These are phyloP conservation scores for Dusona sp. DNA, from an alignment of 2,888 invertebrate species.

Conservation along the genomic window DNA sequence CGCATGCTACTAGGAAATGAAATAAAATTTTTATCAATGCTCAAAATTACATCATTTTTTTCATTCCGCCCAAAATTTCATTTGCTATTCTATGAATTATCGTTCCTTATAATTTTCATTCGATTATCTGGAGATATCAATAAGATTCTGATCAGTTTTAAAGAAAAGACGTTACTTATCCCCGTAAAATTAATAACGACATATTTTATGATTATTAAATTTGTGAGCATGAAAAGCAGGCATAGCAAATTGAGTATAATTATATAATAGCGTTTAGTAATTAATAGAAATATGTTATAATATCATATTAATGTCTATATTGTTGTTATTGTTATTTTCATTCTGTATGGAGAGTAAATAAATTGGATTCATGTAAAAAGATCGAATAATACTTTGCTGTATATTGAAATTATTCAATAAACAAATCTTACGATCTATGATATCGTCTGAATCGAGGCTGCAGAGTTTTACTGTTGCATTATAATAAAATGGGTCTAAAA, in stretches of 20 bases:
- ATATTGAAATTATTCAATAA: conserved; percentile 28
- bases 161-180: too few species aligned
- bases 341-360: background rate
- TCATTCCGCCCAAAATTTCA: background rate
- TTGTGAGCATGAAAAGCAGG: background rate
- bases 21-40: background rate
- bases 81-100: background rate
- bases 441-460: conserved; percentile 16
- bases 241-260: background rate
- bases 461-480: conserved; percentile 40
- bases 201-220: background rate
- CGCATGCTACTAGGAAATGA: background rate
- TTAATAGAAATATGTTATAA: background rate
- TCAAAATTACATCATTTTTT: background rate
- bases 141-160: background rate
- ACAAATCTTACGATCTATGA: conserved; percentile 16
- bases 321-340: background rate
- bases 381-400: conserved; percentile 3
- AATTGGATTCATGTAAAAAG: background rate
- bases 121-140: background rate
- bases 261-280: background rate
- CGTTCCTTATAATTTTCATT: background rate
- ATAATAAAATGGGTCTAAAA: conserved; percentile 37
- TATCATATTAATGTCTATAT: background rate
- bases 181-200: background rate